phyloP scores from a whole-genome alignment of 2,888 invertebrate genomes.

The Diabrotica balteata region DNA sequence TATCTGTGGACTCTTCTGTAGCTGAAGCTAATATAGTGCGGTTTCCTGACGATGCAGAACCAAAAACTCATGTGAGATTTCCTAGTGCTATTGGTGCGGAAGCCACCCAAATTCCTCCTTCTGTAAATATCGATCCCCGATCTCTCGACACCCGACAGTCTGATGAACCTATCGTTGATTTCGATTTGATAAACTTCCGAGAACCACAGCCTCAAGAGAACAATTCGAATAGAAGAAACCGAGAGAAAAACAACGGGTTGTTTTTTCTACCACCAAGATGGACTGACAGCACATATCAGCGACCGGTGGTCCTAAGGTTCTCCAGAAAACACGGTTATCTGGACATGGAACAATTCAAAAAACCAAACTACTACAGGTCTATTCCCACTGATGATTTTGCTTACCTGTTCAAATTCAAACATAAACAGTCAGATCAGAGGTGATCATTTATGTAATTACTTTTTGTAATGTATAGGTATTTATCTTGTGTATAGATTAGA shows the following conservation, averaged over 20 bases:
- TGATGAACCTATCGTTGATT: constrained; percentile 18
- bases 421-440: constrained; percentile 38
- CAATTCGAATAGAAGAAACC: constrained; percentile 39
- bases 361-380: constrained; percentile 50
- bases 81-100: constrained; percentile 33
- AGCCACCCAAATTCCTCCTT: constrained; percentile 28
- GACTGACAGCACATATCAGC: constrained; percentile 45
- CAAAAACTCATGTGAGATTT: constrained; percentile 34
- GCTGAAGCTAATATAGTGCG: constrained; percentile 27
- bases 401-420: constrained; percentile 51
- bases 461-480: constrained; percentile 23
- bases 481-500: constrained; percentile 31
- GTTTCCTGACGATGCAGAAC: constrained; percentile 36
- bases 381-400: constrained; percentile 52
- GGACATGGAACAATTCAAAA: constrained; percentile 44
- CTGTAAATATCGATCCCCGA: constrained; percentile 17
- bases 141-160: constrained; percentile 16
- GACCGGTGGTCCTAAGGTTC: constrained; percentile 54
- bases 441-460: constrained; percentile 24
- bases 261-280: constrained; percentile 49
- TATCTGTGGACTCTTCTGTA: constrained; percentile 25
- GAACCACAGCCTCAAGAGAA: constrained; percentile 18
- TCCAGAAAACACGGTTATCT: constrained; percentile 47
- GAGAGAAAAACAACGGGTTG: constrained; percentile 48
- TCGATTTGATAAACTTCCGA: constrained; percentile 17